These are phyloP conservation scores for Tetraneura akinire DNA, from an alignment of 1,140 invertebrate genomes.

Conservation along the genomic window DNA sequence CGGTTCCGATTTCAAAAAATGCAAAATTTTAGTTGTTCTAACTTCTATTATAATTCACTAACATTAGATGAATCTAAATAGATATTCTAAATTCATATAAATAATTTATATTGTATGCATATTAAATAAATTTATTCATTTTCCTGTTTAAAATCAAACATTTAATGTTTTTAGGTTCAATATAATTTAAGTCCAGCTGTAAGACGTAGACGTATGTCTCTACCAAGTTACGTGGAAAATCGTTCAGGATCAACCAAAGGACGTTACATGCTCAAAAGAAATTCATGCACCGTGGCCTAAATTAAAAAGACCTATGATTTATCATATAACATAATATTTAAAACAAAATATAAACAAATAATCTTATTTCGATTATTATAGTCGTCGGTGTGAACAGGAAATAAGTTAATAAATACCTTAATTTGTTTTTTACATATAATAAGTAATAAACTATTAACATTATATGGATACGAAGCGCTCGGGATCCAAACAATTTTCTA, in stretches of 20 bases:
- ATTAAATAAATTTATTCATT: too few species aligned
- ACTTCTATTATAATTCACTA: too few species aligned
- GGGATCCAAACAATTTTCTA: not conserved
- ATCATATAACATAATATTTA: not conserved
- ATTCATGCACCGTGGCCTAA: conserved; percentile 58
- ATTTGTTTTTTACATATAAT: not conserved
- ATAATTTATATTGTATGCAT: too few species aligned
- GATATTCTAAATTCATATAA: too few species aligned
- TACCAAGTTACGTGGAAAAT: conserved; percentile 58
- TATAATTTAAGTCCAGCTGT: conserved; percentile 63
- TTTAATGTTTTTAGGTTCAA: conserved; percentile 55
- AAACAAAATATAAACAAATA: conserved; percentile 11
- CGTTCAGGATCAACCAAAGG: conserved; percentile 52
- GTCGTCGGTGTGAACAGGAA: not conserved
- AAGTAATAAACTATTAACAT: not conserved
- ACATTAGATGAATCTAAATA: too few species aligned
- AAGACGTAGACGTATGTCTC: conserved; percentile 60
- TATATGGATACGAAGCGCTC: not conserved
- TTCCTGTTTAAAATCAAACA: too few species aligned
- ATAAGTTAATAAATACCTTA: not conserved
- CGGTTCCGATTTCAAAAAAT: too few species aligned
- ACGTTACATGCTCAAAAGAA: conserved; percentile 57
- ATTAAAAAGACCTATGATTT: not conserved
- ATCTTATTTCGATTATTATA: conserved; percentile 32
- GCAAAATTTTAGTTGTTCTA: too few species aligned